phyloP scores from a whole-genome alignment of 2,113 vertebrate genomes.

The Leuciscus idus region DNA sequence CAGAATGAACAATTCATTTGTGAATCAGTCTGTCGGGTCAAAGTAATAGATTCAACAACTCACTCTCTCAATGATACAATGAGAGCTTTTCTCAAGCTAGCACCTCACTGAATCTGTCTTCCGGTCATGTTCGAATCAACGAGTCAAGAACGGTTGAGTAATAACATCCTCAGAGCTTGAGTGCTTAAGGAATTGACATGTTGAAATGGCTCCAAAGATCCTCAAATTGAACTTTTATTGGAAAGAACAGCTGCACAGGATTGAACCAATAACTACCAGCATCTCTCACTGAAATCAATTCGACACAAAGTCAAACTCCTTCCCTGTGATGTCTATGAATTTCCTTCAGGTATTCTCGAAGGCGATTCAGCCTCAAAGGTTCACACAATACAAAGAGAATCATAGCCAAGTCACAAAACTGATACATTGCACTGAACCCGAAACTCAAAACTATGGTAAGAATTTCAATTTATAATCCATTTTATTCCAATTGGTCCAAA shows the following conservation, averaged over 20 bases:
- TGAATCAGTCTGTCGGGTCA: neutral
- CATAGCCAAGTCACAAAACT: slow-evolving; percentile 5
- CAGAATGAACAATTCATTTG: neutral
- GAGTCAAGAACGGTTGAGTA: slow-evolving; percentile 4
- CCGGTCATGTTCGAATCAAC: neutral
- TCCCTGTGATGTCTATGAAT: neutral
- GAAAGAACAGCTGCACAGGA: neutral
- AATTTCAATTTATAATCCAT: too few relatives aligned
- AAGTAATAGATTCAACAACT: neutral
- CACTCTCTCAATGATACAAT: neutral
- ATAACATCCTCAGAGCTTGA: neutral
- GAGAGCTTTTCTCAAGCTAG: neutral
- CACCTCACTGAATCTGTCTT: neutral
- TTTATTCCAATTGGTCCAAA: neutral
- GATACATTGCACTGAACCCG: neutral
- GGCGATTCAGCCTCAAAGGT: neutral
- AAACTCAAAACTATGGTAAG: neutral
- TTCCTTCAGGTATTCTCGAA: slow-evolving; percentile 3
- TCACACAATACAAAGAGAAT: neutral
- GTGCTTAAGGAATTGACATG: slow-evolving; percentile 18
- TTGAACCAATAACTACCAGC: slow-evolving; percentile 15
- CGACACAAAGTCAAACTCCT: slow-evolving; percentile 28
- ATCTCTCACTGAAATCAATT: slow-evolving; percentile 5
- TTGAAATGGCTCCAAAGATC: slow-evolving; percentile 13
- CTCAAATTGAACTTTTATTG: slow-evolving; percentile 31